These are phyloP conservation scores for Spodoptera frugiperda DNA, from an alignment of 1,140 invertebrate genomes.

Conservation along the genomic window DNA sequence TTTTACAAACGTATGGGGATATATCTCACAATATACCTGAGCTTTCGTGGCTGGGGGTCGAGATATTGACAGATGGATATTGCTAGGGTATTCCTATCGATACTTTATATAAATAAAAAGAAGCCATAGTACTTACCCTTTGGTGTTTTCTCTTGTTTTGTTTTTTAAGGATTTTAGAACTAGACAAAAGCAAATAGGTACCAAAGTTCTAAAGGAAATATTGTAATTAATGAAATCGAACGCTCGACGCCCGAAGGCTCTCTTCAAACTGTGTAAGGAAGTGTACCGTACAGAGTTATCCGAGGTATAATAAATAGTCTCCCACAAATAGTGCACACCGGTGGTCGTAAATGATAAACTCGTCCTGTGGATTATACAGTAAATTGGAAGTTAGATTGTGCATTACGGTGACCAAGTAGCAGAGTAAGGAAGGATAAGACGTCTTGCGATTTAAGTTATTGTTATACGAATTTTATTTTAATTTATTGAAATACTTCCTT, in stretches of 20 bases:
- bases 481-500: too few relatives aligned
- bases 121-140: not conserved
- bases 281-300: constrained; percentile 37
- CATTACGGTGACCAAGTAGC: constrained; percentile 33
- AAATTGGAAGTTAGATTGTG: constrained; percentile 55
- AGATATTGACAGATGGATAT: constrained; percentile 34
- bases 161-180: too few relatives aligned
- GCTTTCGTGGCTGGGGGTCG: not conserved
- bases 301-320: constrained; percentile 43
- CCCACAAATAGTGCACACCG: constrained; percentile 41
- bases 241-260: not conserved
- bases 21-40: constrained; percentile 65
- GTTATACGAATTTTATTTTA: not conserved
- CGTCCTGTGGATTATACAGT: constrained; percentile 48
- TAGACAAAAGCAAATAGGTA: not conserved
- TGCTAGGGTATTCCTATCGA: constrained; percentile 3
- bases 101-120: not conserved
- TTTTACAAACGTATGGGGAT: constrained; percentile 64
- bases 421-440: not conserved
- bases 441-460: not conserved
- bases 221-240: not conserved
- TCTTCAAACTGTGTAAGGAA: constrained; percentile 18
- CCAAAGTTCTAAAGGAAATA: not conserved
- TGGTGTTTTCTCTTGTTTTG: too few relatives aligned
- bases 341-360: constrained; percentile 56